Evolutionary conservation across 2,113 vertebrate species (phyloP).

Genomic region (Paracyprichromis sp.): DNA sequence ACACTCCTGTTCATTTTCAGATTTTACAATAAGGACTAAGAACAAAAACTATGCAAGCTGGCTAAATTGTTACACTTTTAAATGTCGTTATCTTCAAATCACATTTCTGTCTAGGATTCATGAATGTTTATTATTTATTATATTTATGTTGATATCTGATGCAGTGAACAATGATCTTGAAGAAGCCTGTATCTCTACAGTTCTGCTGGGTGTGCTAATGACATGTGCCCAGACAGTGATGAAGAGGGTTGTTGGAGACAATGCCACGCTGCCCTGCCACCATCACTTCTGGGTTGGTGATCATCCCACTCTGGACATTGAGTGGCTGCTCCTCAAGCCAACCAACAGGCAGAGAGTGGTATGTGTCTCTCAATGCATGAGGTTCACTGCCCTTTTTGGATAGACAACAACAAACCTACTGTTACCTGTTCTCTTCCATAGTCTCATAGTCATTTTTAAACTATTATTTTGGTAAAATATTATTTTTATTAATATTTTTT

Average conservation of each 20-base stretch:
- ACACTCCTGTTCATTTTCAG: background rate
- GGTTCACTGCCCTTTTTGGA: background rate
- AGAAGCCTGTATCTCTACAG: slow-evolving; percentile 56
- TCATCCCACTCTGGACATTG: slow-evolving; percentile 82
- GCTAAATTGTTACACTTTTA: background rate
- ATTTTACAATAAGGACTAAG: background rate
- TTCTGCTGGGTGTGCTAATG: slow-evolving; percentile 65
- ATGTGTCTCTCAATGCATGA: slow-evolving; percentile 22
- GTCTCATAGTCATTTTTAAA: background rate
- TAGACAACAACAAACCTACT: background rate
- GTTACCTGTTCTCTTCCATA: background rate
- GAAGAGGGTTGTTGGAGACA: slow-evolving; percentile 84
- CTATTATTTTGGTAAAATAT: background rate
- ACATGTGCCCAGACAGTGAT: slow-evolving; percentile 79
- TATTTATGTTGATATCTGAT: background rate
- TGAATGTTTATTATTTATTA: background rate
- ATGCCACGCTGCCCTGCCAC: slow-evolving; percentile 86
- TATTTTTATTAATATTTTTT: background rate
- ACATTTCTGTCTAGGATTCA: background rate
- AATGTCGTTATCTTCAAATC: background rate
- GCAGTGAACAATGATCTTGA: background rate
- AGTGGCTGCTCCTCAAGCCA: slow-evolving; percentile 84
- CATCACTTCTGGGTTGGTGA: slow-evolving; percentile 81
- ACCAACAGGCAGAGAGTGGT: slow-evolving; percentile 86
- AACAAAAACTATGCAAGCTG: background rate